Conservation (phyloP, 2,888 invertebrate species). For the Metacarcinus magister region DNA sequence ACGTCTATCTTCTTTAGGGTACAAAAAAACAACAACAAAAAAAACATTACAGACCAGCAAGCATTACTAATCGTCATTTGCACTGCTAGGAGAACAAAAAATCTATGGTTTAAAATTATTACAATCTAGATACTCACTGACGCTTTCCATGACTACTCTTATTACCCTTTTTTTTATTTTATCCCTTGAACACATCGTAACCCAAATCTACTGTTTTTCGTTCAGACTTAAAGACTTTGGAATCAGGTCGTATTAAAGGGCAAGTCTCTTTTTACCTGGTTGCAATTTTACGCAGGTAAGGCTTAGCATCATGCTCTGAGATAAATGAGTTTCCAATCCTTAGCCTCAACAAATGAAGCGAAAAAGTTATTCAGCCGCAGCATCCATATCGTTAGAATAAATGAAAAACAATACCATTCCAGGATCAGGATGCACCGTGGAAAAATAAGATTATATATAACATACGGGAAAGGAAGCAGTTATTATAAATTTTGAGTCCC, state of each 20-base stretch:
- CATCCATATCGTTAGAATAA: not conserved
- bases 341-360: not conserved
- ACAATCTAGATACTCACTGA: not conserved
- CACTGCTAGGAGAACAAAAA: not conserved
- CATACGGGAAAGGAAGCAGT: not conserved
- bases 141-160: not conserved
- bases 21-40: too few relatives aligned
- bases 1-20: too few relatives aligned
- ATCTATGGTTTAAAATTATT: not conserved
- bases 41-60: not conserved
- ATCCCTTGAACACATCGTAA: not conserved
- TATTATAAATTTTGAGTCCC: not conserved
- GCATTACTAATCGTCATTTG: not conserved
- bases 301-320: not conserved
- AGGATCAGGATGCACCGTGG: not conserved
- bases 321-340: slow-evolving; percentile 14
- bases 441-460: not conserved
- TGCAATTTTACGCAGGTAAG: not conserved
- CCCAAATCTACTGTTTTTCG: not conserved
- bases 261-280: not conserved
- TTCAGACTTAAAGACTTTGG: too few relatives aligned
- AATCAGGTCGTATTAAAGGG: not conserved
- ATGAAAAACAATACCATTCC: not conserved
- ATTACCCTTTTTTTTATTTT: not conserved
- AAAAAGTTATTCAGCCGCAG: not conserved